Percentiles rank a stretch among this genome's conserved stretches.
phyloP scores from a whole-genome alignment of 2,113 vertebrate genomes.

The Nibea albiflora region DNA sequence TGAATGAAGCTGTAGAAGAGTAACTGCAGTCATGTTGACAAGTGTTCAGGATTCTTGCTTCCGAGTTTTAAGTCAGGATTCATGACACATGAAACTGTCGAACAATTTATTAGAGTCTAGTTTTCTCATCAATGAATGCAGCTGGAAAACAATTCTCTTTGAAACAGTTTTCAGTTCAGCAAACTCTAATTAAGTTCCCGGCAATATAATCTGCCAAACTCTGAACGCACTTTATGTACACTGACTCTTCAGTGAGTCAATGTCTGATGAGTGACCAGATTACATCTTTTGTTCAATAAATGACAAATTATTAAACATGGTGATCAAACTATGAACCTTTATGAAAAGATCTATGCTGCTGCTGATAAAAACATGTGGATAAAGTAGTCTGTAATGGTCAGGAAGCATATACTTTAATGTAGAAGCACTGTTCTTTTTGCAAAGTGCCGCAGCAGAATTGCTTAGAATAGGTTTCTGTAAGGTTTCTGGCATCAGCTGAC shows the following conservation, averaged over 20 bases:
- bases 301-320: background rate
- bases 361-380: background rate
- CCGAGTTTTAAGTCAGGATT: background rate
- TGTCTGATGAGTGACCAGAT: background rate
- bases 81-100: background rate
- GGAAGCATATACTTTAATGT: background rate
- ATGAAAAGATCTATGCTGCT: background rate
- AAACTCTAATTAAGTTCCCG: background rate
- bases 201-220: background rate
- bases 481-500: constrained; percentile 15
- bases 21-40: background rate
- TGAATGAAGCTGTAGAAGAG: background rate
- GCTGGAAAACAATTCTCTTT: background rate
- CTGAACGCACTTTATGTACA: background rate
- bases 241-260: background rate
- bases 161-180: background rate
- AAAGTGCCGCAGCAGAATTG: background rate
- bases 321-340: background rate
- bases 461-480: constrained; percentile 3
- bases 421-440: background rate
- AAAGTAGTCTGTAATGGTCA: too few species aligned
- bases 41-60: background rate
- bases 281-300: background rate
- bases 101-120: constrained; percentile 30
- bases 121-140: background rate